Conservation (phyloP, 2,888 invertebrate genomes). For the Chloroclysta siterata region DNA sequence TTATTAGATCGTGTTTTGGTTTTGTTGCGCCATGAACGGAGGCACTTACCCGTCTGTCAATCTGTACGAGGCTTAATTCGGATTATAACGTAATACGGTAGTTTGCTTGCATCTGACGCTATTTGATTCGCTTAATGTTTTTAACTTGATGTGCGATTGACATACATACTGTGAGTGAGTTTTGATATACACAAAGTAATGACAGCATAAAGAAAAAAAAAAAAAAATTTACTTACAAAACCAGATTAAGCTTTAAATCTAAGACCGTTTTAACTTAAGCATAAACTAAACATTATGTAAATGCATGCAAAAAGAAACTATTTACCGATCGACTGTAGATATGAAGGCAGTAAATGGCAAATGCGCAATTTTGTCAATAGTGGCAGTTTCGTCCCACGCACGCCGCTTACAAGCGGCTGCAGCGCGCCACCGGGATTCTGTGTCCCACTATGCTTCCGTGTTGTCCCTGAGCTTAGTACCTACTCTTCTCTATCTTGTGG, state of each 20-base stretch:
- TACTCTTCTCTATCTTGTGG: slow-evolving; percentile 7
- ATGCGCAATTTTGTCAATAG: slow-evolving; percentile 62
- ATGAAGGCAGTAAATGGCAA: slow-evolving; percentile 28
- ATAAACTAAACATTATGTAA: no score
- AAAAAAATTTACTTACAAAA: no score
- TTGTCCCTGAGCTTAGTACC: slow-evolving; percentile 14
- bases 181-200: slow-evolving; percentile 46
- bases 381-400: slow-evolving; percentile 69
- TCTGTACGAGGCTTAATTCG: slow-evolving; percentile 68
- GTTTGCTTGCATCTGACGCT: slow-evolving; percentile 72
- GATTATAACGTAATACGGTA: slow-evolving; percentile 84
- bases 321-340: slow-evolving; percentile 40
- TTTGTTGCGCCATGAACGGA: slow-evolving; percentile 65
- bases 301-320: neutral
- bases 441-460: slow-evolving; percentile 50
- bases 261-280: no score
- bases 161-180: slow-evolving; percentile 52
- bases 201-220: slow-evolving; percentile 46
- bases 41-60: slow-evolving; percentile 80
- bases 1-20: slow-evolving; percentile 75
- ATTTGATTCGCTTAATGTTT: slow-evolving; percentile 73
- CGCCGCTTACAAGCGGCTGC: slow-evolving; percentile 58
- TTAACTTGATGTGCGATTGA: slow-evolving; percentile 66
- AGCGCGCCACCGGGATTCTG: slow-evolving; percentile 51
- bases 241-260: no score